Percentiles rank a stretch among this genome's conserved stretches.
phyloP scores from a whole-genome alignment of 2,797 vertebrate species.

The Epinephelus coioides region DNA sequence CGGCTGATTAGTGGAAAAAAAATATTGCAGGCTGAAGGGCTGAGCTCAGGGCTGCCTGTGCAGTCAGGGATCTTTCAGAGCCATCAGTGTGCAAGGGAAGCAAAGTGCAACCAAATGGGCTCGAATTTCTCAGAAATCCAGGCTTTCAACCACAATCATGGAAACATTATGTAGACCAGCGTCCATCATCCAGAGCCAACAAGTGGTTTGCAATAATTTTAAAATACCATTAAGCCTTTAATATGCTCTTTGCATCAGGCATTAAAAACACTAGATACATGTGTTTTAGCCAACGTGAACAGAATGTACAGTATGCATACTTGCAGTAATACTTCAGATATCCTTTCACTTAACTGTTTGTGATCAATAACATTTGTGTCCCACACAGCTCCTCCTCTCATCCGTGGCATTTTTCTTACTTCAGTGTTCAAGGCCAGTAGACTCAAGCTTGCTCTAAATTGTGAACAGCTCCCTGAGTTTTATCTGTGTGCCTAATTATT shows the following conservation, averaged over 20 bases:
- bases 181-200: conserved; percentile 35
- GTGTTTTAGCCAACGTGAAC: neutral
- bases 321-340: neutral
- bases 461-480: neutral
- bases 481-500: conserved; percentile 6
- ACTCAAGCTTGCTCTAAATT: conserved; percentile 2
- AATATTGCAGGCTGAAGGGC: conserved; percentile 5
- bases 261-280: conserved; percentile 3
- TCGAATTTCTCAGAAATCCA: conserved; percentile 58
- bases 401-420: neutral
- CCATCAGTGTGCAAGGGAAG: conserved; percentile 30
- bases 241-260: conserved; percentile 20
- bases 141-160: conserved; percentile 58
- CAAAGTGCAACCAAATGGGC: conserved; percentile 54
- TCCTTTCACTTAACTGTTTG: neutral
- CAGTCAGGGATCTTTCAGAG: conserved; percentile 39
- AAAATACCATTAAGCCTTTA: conserved; percentile 54
- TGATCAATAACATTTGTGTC: neutral
- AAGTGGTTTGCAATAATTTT: conserved; percentile 53
- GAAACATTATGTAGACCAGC: conserved; percentile 54
- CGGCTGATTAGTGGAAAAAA: conserved; percentile 35
- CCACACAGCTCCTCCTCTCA: neutral
- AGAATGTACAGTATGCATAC: neutral
- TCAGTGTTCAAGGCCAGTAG: neutral
- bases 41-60: conserved; percentile 17